Conservation (phyloP, 2,888 invertebrate genomes). For the Protonemura montana region DNA sequence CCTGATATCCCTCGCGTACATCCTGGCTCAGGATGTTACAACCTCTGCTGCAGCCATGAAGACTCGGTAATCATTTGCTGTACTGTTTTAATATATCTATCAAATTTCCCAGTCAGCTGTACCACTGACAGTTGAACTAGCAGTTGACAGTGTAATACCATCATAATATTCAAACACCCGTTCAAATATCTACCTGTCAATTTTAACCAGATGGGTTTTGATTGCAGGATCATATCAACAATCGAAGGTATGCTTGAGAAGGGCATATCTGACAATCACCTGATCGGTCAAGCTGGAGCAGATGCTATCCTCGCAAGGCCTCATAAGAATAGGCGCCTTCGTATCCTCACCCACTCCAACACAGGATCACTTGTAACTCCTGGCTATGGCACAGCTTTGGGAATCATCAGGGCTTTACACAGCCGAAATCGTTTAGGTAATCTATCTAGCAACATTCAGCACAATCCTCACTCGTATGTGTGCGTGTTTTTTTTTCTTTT, state of each 20-base stretch:
- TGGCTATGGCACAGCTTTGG: slow-evolving; percentile 97
- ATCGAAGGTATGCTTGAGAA: slow-evolving; percentile 85
- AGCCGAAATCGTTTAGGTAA: slow-evolving; percentile 1
- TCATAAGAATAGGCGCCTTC: slow-evolving; percentile 67
- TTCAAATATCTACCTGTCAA: too few relatives aligned
- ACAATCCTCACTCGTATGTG: too few relatives aligned
- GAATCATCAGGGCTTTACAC: slow-evolving; percentile 88
- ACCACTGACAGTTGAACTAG: background rate
- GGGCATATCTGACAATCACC: slow-evolving; percentile 87
- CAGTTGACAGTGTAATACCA: background rate
- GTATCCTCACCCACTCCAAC: slow-evolving; percentile 95
- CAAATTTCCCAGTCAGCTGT: background rate
- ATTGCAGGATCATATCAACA: slow-evolving; percentile 73
- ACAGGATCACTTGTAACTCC: slow-evolving; percentile 98
- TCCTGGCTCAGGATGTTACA: slow-evolving; percentile 70
- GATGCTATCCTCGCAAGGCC: slow-evolving; percentile 70
- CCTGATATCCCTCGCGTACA: slow-evolving; percentile 74
- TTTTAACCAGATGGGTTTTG: background rate
- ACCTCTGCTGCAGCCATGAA: slow-evolving; percentile 73
- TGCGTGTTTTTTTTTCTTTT: too few relatives aligned
- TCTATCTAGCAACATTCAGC: too few relatives aligned
- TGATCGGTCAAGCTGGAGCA: slow-evolving; percentile 86
- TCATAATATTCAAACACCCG: background rate
- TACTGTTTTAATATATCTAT: slow-evolving; percentile 17
- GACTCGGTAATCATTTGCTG: slow-evolving; percentile 64